Evolutionary conservation across 2,113 vertebrate genomes (phyloP), one percentile per base, ranked within the genome.

Genomic region (Myotis brandtii): DNA sequence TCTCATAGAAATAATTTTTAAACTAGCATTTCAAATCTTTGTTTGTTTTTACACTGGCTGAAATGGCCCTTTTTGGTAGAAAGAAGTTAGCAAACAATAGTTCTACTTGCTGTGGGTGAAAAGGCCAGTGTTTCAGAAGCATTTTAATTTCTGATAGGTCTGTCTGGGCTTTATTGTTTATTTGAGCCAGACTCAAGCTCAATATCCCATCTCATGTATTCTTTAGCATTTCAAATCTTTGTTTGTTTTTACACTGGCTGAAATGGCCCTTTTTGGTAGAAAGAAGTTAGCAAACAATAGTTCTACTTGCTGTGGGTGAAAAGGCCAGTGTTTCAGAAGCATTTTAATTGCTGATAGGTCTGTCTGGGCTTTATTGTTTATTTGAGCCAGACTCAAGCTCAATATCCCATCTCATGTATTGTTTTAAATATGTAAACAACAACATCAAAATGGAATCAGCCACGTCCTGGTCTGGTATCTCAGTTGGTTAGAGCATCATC

Each of bases 401-500:
- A 88, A 5, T 70, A 81, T 37, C 16, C 18, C 69, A 90, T 59
- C 34, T 87, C 20, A 84, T 89, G 23, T 59, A 89, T 85, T 56
- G 56, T 84, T 81, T 54, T 50, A 70, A 34, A 91, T 89, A 92
- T 90, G 23, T 72, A 86, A 96, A 93, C 86, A 70, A 50, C 9
- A 80, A n/a, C 80, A 75, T 97, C 48, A 67, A 69, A 95, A 92
- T 81, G 69, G 82, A 86, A 89, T 76, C 23, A 59, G 43, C 13
- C 30, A 96, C 77, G 64, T 17, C 64, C 16, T 67, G 64, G 13
- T 30, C 62, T 30, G 62, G 62, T 14, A 67, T 32, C 64, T 67
- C 30, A 67, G 64, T 17, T 67, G 32, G 62, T 67, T 67, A 67
- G 32, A 67, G 64, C 32, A n/a, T 17, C 30, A 16, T n/a, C 14